Conservation (phyloP, 2,888 invertebrate species). For the Conops quadrifasciatus region DNA sequence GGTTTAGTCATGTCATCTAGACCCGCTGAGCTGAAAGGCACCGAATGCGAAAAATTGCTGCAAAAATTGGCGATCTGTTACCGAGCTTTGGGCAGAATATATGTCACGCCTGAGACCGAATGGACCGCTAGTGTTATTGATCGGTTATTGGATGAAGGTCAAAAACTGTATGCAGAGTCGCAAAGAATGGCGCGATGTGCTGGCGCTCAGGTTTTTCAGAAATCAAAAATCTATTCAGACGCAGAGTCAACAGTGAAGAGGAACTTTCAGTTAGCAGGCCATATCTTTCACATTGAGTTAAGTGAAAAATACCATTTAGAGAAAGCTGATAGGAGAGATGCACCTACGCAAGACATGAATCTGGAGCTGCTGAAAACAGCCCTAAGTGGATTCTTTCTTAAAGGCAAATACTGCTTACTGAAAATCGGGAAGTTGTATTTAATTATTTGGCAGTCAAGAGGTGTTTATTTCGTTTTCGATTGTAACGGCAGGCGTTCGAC, state of each 20-base stretch:
- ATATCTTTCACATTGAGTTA: slow-evolving; percentile 54
- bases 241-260: slow-evolving; percentile 52
- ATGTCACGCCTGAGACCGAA: slow-evolving; percentile 53
- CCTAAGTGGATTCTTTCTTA: slow-evolving; percentile 50
- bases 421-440: slow-evolving; percentile 51
- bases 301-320: slow-evolving; percentile 43
- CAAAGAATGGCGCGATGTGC: slow-evolving; percentile 40
- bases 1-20: slow-evolving; percentile 49
- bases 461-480: slow-evolving; percentile 58
- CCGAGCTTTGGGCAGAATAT: slow-evolving; percentile 56
- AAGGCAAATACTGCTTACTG: slow-evolving; percentile 50
- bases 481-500: slow-evolving; percentile 53
- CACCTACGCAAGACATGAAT: slow-evolving; percentile 35
- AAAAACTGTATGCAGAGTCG: slow-evolving; percentile 49
- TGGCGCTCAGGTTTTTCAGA: slow-evolving; percentile 38
- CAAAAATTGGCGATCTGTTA: slow-evolving; percentile 53
- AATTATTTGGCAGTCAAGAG: slow-evolving; percentile 56
- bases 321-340: slow-evolving; percentile 27
- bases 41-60: slow-evolving; percentile 41
- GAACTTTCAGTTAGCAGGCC: slow-evolving; percentile 53
- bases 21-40: slow-evolving; percentile 39
- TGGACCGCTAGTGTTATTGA: slow-evolving; percentile 56
- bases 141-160: slow-evolving; percentile 54
- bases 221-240: slow-evolving; percentile 48
- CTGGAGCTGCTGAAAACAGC: slow-evolving; percentile 35